These are phyloP conservation scores for Epizoanthus fatuus DNA, from an alignment of 92 coral and sea anemone species.

Conservation along the genomic window DNA sequence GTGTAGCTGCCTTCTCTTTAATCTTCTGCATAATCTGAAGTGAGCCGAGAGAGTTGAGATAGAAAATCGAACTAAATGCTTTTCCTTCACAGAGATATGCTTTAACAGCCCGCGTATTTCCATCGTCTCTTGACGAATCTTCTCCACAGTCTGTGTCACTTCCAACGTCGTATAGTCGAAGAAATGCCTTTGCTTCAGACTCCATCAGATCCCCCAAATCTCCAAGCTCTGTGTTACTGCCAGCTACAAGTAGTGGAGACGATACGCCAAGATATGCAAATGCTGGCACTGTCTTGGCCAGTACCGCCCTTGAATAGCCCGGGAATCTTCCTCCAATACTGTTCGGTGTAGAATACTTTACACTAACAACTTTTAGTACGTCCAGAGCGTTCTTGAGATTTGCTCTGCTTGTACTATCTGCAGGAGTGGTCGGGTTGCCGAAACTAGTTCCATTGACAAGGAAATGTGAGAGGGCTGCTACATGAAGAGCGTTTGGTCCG, in stretches of 20 bases:
- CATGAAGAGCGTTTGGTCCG: conserved; percentile 7
- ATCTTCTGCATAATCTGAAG: no score
- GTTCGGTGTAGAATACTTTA: conserved; percentile 57
- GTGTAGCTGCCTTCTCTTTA: background rate
- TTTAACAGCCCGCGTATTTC: conserved; percentile 26
- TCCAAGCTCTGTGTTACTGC: background rate
- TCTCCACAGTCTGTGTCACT: conserved; percentile 2
- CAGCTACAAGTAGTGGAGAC: background rate
- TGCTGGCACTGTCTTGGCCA: conserved; percentile 52
- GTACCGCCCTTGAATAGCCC: conserved; percentile 33
- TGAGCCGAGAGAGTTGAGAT: background rate
- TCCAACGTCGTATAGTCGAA: background rate
- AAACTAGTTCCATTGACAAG: conserved; percentile 32
- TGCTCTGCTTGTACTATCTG: background rate
- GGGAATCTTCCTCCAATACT: conserved; percentile 37
- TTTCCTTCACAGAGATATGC: conserved; percentile 28
- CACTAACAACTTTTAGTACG: conserved; percentile 47
- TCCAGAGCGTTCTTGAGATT: conserved; percentile 51
- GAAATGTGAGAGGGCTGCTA: conserved; percentile 14
- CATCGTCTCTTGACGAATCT: conserved; percentile 15
- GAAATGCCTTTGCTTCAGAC: background rate
- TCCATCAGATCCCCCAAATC: background rate
- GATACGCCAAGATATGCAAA: conserved; percentile 52
- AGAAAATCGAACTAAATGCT: conserved; percentile 54
- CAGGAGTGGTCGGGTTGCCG: background rate